Evolutionary conservation across 2,113 vertebrate genomes (phyloP), one percentile per base, ranked within the genome.

Genomic region (Hassar affinis): DNA sequence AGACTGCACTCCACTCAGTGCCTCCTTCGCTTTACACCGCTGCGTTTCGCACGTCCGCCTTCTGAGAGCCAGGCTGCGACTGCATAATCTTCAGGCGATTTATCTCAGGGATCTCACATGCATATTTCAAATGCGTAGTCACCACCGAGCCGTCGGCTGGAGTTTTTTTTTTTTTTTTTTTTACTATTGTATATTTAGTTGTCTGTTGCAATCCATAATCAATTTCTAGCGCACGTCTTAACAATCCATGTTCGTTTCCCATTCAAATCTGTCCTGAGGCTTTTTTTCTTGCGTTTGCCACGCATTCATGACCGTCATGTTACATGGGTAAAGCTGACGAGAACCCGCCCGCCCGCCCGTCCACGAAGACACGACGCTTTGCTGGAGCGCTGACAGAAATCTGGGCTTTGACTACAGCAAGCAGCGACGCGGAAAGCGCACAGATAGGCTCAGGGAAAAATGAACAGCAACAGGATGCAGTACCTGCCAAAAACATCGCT

Each of bases 11-110:
- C n/a, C n/a, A n/a, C n/a, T n/a, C 51, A 45, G 25, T 72, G 64
- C 77, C 69, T 79, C 88, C 80, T 89, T 61, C 84, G 38, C 1
- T 75, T 69, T 88, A 79, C 90, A 87, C 83, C 81, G 61, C 90
- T 84, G 57, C 84, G 89, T 87, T 54, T 86, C 64, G 93, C 92
- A 94, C 90, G 90, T 89, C 89, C 88, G 91, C 92, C 91, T 93
- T 89, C 72, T 90, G 85, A 87, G 83, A 79, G 79, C 86, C 88
- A 82, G 79, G 82, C 81, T 90, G 92, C 91, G 89, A 90, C 90
- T 93, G 68, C 54, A 78, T 78, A 78, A 78, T 78, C 56, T 61
- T 30, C 56, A 45, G 74, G n/a, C 51, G 69, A 22, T 35, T 79
- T 75, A 52, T 83, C 61, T 49, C 81, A 57, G 59, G 33, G 57